Percentiles rank a stretch among this genome's conserved stretches.
Evolutionary conservation across 2,888 invertebrate species (phyloP).

Genomic region (Tenthredo amoena): DNA sequence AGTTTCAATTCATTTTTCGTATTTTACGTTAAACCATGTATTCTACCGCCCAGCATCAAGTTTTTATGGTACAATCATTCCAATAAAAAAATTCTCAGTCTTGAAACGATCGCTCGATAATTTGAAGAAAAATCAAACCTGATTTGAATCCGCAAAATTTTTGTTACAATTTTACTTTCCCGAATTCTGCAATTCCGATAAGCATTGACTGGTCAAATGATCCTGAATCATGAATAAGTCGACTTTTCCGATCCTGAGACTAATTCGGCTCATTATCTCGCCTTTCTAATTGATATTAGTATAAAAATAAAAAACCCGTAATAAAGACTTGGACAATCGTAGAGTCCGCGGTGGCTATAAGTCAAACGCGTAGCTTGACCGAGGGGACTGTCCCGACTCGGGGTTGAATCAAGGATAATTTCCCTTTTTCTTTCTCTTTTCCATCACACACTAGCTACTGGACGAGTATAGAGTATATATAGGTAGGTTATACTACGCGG

Average conservation of each 20-base stretch:
- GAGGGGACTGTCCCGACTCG: conserved; percentile 9
- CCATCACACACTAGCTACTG: conserved; percentile 29
- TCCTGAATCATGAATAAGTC: neutral
- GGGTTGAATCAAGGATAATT: conserved; percentile 30
- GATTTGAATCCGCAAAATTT: too few relatives aligned
- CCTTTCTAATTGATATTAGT: neutral
- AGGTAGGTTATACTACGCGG: conserved; percentile 27
- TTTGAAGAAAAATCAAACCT: too few relatives aligned
- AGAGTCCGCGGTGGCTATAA: neutral
- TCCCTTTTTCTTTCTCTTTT: neutral
- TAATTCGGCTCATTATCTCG: neutral
- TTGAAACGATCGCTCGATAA: too few relatives aligned
- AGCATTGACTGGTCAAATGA: neutral
- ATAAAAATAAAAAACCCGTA: neutral
- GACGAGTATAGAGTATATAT: conserved; percentile 11
- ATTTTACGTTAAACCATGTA: too few relatives aligned
- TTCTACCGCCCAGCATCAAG: too few relatives aligned
- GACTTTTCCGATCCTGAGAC: neutral
- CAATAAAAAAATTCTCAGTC: too few relatives aligned
- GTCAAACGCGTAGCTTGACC: conserved; percentile 40
- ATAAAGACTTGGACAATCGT: neutral
- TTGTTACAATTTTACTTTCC: neutral
- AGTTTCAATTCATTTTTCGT: too few relatives aligned
- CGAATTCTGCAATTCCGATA: too few relatives aligned
- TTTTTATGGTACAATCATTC: too few relatives aligned